Base-by-base conservation (phyloP, 2,113 vertebrate species). In the Paramisgurnus dabryanus region DNA sequence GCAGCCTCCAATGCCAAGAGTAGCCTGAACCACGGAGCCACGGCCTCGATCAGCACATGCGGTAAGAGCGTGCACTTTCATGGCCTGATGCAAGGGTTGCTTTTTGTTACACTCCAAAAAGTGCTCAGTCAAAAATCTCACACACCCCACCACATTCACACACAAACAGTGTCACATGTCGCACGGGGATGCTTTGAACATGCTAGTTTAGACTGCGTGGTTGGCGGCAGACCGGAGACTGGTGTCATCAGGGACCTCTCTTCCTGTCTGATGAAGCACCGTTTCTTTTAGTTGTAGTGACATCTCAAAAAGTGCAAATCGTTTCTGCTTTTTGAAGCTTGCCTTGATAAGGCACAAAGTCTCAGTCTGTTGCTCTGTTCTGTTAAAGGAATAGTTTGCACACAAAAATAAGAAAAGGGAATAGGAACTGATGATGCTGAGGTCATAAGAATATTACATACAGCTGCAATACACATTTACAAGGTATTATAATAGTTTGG, bases 11-110 rank as follows among this genome's bases (percentile, higher is more conserved):
- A 92, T 88, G 92, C 94, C 2, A 98, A 97, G 92, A 95, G 94
- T 86, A 91, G 94, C 92, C 92, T 98, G 92, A 92, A 95, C 83
- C 82, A 94, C 1, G 96, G 94, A 92, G 91, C 93, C 76, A 87
- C 90, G 1, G 85, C 95, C 90, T 88, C 95, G 78, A 88, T 97
- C 90, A 95, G 89, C 87, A 91, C 95, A 81, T 96, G 96, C 79
- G 96, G 97, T 99, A 91, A 96, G 92, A 5, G 17, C 18, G 43
- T 12, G 4, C 81, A 43, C 60, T 80, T 80, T 75, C 63, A 67
- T 50, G 43, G n/a, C 61, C 79, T 80, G 69, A 74, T 17, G 61
- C 79, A 80, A 80, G 79, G 39, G 39, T 81, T 81, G 70, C 71
- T 67, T 58, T 34, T 74, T 74, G 71, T 73, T 73, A 39, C 71